Base-by-base conservation (phyloP, 2,113 vertebrate species). In the Pandion haliaetus region DNA sequence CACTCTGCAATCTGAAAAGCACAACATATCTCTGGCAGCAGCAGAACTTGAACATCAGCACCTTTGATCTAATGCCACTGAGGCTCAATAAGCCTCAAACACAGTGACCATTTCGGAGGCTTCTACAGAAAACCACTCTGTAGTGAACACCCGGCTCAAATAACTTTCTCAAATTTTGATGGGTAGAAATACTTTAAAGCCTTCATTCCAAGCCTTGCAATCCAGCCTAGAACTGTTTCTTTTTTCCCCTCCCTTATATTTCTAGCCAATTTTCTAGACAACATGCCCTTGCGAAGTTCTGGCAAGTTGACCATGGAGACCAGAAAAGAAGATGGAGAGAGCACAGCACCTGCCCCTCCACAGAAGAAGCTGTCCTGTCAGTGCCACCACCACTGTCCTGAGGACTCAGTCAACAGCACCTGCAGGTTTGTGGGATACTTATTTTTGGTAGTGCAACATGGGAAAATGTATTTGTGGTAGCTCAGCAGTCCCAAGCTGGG, bases 321-420 rank as follows among this genome's bases (percentile, higher is more conserved):
- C 89, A 98, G 98, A 91, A 99, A 98, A 96, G 99, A 99, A 88
- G 97, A 98, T 7, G 95, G 98, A 26, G 99, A 98, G 89, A 99
- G 98, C 82, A 98, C 98, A 1, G 99, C 97, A 70, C 95, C 99
- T 54, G 97, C 98, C 44, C 98, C 98, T 63, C 98, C 99, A 12
- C 98, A 98, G 86, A 99, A 98, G 96, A 95, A 98, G 58, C 97
- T 99, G 84, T 99, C 98, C 96, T 99, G 99, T 83, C 98, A 99
- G 96, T 99, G 99, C 95, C 98, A 99, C 83, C 99, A 99, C 94
- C 98, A 99, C 69, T 99, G 99, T 91, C 99, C 99, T 1, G 99
- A 99, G 72, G 99, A 99, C 87, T 99, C 99, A 0, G 98, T 97
- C 94, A 99, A 99, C 97, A 99, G 99, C 95, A 99, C 99, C n/a